These are phyloP conservation scores for Oplegnathus fasciatus DNA, from an alignment of 2,113 vertebrate species.

Conservation along the genomic window DNA sequence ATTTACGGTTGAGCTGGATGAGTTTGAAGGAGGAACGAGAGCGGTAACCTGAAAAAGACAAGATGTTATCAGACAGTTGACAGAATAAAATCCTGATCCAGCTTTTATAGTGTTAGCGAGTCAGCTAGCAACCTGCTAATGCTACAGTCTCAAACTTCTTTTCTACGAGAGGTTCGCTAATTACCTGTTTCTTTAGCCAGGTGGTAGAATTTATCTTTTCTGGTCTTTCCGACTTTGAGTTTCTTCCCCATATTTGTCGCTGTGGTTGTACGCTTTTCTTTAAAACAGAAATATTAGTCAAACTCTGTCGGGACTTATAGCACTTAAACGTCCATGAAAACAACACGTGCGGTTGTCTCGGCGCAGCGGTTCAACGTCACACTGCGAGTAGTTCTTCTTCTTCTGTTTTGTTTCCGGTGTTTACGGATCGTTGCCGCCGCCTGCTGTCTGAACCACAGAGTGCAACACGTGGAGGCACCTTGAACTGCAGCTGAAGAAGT, in stretches of 20 bases:
- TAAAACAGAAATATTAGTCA: not conserved
- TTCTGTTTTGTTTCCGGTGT: not conserved
- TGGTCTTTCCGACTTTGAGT: conserved; percentile 92
- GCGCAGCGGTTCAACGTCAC: conserved; percentile 61
- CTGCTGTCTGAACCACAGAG: conserved; percentile 25
- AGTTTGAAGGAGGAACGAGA: conserved; percentile 98
- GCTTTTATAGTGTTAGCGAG: not conserved
- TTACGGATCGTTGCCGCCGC: not conserved
- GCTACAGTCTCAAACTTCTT: not conserved
- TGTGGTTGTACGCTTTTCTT: not conserved
- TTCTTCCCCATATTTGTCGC: conserved; percentile 93
- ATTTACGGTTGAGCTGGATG: conserved; percentile 97
- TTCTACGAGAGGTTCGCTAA: not conserved
- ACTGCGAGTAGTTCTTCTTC: conserved; percentile 23
- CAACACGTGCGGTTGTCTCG: conserved; percentile 70
- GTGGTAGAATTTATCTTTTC: conserved; percentile 97
- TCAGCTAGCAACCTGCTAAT: conserved; percentile 8
- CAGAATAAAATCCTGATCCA: not conserved
- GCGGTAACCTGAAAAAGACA: conserved; percentile 88
- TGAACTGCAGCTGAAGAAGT: not conserved
- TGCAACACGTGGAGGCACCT: not conserved
- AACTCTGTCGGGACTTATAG: not conserved
- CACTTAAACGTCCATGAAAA: conserved; percentile 49
- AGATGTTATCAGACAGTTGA: not conserved
- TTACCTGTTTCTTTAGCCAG: conserved; percentile 96